Percentiles rank a stretch among this genome's conserved stretches.
These are phyloP conservation scores for Drosophila siamana DNA, from an alignment of 2,888 invertebrate species.

Conservation along the genomic window DNA sequence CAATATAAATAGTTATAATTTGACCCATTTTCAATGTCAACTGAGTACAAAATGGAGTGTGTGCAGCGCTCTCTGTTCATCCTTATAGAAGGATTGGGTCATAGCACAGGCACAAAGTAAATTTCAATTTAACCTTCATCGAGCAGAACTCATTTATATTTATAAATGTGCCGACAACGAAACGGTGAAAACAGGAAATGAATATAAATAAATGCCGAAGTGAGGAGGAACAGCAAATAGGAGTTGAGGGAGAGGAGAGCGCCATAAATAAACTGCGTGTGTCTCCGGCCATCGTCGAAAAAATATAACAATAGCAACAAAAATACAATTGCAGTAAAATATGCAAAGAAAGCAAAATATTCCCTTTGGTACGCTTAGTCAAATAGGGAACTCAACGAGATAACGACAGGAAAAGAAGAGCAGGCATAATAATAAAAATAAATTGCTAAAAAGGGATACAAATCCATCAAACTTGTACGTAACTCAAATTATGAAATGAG, in stretches of 20 bases:
- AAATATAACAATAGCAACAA: constrained; percentile 41
- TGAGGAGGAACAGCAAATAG: constrained; percentile 19
- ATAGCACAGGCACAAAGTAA: constrained; percentile 58
- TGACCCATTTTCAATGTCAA: not conserved
- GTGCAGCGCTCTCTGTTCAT: constrained; percentile 22
- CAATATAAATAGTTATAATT: too few species aligned
- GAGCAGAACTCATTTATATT: constrained; percentile 85
- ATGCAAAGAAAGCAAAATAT: constrained; percentile 43
- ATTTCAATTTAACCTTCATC: constrained; percentile 84
- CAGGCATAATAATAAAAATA: constrained; percentile 55
- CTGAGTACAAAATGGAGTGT: constrained; percentile 8
- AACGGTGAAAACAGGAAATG: constrained; percentile 51
- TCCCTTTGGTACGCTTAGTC: constrained; percentile 10
- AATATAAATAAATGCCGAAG: constrained; percentile 71
- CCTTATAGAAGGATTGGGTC: constrained; percentile 47
- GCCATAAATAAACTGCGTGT: constrained; percentile 76
- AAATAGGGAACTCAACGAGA: not conserved
- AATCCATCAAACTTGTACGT: constrained; percentile 81
- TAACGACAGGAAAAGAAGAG: not conserved
- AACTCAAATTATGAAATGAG: constrained; percentile 70
- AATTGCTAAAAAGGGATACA: constrained; percentile 68
- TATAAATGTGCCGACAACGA: constrained; percentile 83
- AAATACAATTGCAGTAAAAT: constrained; percentile 25
- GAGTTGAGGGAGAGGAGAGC: constrained; percentile 4
- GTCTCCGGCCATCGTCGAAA: constrained; percentile 68